phyloP scores from a whole-genome alignment of 2,797 vertebrate genomes.

The Cephalopachus bancanus region DNA sequence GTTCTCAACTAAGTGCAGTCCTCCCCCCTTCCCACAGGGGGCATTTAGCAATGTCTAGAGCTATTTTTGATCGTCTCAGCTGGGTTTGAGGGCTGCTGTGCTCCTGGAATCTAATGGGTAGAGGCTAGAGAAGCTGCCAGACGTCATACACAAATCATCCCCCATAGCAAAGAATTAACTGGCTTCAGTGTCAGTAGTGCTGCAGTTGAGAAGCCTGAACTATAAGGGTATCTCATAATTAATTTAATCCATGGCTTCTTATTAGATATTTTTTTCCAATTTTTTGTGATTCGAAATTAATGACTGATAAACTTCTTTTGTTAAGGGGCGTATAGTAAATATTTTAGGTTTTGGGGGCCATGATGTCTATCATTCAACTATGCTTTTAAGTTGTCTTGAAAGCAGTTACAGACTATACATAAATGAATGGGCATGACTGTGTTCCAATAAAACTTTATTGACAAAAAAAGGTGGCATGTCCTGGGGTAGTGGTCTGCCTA shows the following conservation, averaged over 20 bases:
- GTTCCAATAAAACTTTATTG: not conserved
- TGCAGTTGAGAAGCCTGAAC: not conserved
- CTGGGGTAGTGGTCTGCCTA: not conserved
- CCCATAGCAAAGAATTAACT: not conserved
- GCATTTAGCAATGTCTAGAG: not conserved
- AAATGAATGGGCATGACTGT: not conserved
- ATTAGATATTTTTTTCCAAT: not conserved
- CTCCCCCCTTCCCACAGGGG: not conserved
- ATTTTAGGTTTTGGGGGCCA: not conserved
- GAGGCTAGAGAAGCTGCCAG: not conserved
- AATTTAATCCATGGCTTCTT: not conserved
- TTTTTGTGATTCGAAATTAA: slow-evolving; percentile 36
- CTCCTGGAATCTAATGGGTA: not conserved
- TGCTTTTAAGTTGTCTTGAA: not conserved
- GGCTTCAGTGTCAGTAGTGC: not conserved
- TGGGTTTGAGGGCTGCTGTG: not conserved
- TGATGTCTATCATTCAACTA: not conserved
- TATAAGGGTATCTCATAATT: not conserved
- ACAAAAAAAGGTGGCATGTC: not conserved
- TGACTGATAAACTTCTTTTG: not conserved
- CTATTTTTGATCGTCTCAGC: not conserved
- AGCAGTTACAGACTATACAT: not conserved
- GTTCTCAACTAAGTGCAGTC: not conserved
- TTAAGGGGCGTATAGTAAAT: not conserved
- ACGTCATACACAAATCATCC: not conserved